Evolutionary conservation across 2,888 invertebrate genomes (phyloP).

Genomic region (Odontomyia ornata): DNA sequence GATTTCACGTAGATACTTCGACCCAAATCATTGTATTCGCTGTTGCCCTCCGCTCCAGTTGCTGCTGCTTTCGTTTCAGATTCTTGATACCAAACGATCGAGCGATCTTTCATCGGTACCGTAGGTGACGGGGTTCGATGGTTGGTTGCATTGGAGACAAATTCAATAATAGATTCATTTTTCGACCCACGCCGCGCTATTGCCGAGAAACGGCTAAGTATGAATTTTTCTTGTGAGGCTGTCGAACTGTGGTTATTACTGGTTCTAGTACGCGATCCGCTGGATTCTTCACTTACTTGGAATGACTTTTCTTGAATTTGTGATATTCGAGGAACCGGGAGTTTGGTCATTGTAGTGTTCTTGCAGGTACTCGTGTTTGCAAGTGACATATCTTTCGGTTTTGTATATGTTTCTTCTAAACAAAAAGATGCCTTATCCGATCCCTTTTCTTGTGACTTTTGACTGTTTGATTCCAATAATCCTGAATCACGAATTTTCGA

Average conservation of each 20-base stretch:
- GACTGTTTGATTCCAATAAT: no score
- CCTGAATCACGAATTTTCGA: no score
- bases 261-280: background rate
- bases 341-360: no score
- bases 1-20: conserved; percentile 59
- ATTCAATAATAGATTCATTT: background rate
- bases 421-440: no score
- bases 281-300: conserved; percentile 52
- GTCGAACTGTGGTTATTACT: conserved; percentile 1
- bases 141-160: background rate
- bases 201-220: conserved; percentile 44
- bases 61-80: background rate
- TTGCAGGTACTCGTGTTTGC: no score
- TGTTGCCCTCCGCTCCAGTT: background rate
- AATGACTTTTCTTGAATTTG: conserved; percentile 52
- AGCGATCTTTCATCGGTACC: background rate
- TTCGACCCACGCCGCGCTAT: conserved; percentile 40
- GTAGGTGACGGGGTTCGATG: background rate
- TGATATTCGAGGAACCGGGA: conserved; percentile 37
- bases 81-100: background rate
- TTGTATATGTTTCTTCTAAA: no score
- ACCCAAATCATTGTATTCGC: conserved; percentile 49
- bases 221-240: conserved; percentile 1
- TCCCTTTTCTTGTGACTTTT: no score
- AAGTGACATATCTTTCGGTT: no score